phyloP scores from a whole-genome alignment of 2,113 vertebrate genomes.

The Solea solea region DNA sequence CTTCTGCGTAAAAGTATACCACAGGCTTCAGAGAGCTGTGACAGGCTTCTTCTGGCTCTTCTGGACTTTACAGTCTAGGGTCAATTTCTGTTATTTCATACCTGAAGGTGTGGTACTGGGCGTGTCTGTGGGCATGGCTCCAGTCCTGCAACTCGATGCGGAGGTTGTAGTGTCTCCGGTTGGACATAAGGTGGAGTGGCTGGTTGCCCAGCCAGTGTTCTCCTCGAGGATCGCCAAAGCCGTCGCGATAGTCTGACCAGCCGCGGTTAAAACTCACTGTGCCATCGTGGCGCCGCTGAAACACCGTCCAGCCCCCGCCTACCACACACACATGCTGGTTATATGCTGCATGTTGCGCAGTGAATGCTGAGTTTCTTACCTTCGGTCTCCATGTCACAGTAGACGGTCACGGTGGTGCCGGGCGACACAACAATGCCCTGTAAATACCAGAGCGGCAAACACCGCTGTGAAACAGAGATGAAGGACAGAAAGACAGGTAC shows the following conservation, averaged over 20 bases:
- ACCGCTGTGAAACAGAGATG: slow-evolving; percentile 75
- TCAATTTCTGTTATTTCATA: slow-evolving; percentile 38
- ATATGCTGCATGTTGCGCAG: too few relatives aligned
- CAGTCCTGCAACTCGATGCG: slow-evolving; percentile 88
- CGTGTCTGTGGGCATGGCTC: slow-evolving; percentile 82
- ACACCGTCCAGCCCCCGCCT: slow-evolving; percentile 89
- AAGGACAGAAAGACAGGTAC: slow-evolving; percentile 76
- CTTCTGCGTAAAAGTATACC: too few relatives aligned
- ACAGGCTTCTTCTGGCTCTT: too few relatives aligned
- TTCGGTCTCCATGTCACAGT: slow-evolving; percentile 88
- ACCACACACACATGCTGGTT: background rate
- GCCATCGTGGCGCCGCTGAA: slow-evolving; percentile 84
- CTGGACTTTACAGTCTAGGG: too few relatives aligned
- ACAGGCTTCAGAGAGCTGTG: too few relatives aligned
- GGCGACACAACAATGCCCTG: slow-evolving; percentile 78
- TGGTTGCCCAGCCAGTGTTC: slow-evolving; percentile 90
- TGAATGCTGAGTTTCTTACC: slow-evolving; percentile 63
- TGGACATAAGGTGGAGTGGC: slow-evolving; percentile 83
- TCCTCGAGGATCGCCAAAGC: slow-evolving; percentile 80
- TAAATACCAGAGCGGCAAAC: slow-evolving; percentile 82
- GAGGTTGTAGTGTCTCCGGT: slow-evolving; percentile 82
- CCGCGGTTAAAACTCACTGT: slow-evolving; percentile 84
- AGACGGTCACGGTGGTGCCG: slow-evolving; percentile 73
- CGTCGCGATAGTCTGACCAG: slow-evolving; percentile 85
- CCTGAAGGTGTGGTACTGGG: slow-evolving; percentile 87